Conservation (phyloP, 1,140 invertebrate species). For the Cydia splendana region DNA sequence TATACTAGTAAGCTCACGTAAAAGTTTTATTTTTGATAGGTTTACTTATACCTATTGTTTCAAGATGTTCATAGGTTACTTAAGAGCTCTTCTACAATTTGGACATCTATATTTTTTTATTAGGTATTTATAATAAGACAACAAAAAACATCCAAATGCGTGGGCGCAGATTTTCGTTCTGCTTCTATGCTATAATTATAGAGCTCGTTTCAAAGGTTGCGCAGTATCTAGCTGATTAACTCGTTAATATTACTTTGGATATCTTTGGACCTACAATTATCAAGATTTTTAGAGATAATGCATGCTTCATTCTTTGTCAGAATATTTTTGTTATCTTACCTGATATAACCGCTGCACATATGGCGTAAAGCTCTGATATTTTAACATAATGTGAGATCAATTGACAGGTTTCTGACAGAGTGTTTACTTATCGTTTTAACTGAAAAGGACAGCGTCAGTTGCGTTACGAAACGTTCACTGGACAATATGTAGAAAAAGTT, state of each 20-base stretch:
- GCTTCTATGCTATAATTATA: constrained; percentile 4
- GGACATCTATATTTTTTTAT: too few relatives aligned
- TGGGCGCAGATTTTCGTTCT: neutral
- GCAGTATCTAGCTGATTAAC: neutral
- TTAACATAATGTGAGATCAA: neutral
- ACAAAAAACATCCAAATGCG: constrained; percentile 3
- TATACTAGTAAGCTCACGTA: too few relatives aligned
- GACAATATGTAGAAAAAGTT: constrained; percentile 49
- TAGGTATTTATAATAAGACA: neutral
- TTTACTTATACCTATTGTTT: too few relatives aligned
- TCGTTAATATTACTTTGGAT: neutral
- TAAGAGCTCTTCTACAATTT: too few relatives aligned
- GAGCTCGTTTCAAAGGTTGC: neutral
- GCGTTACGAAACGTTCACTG: constrained; percentile 37
- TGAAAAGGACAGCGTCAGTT: constrained; percentile 42
- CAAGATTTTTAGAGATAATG: neutral
- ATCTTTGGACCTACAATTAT: constrained; percentile 1
- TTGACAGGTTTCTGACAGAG: neutral
- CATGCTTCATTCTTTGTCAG: neutral
- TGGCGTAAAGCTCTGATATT: neutral
- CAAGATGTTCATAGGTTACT: too few relatives aligned
- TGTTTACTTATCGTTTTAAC: constrained; percentile 12
- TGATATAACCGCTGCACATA: neutral
- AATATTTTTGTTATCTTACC: constrained; percentile 5
- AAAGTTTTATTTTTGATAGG: too few relatives aligned